Evolutionary conservation across 2,888 invertebrate genomes (phyloP).

Genomic region (Drosophila macrothrix): DNA sequence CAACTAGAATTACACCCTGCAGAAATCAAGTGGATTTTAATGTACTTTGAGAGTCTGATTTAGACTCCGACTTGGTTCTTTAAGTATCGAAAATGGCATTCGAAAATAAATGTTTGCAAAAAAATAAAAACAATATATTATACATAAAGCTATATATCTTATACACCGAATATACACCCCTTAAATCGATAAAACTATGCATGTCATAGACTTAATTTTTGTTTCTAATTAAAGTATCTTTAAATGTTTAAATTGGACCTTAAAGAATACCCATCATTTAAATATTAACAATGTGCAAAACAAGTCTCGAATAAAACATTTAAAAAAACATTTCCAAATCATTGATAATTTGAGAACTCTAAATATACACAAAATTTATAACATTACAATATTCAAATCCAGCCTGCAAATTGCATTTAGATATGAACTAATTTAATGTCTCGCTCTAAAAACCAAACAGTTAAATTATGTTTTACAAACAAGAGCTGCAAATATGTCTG

Average conservation of each 20-base stretch:
- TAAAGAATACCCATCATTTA: neutral
- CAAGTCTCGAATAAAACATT: neutral
- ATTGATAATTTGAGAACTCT: neutral
- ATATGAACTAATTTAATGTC: too few species aligned
- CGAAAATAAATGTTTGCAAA: neutral
- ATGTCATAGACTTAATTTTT: neutral
- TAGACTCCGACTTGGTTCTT: neutral
- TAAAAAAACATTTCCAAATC: neutral
- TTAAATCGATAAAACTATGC: neutral
- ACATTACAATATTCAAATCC: neutral
- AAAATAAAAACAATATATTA: neutral
- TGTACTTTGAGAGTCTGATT: neutral
- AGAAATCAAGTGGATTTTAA: neutral
- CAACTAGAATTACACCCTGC: slow-evolving; percentile 3
- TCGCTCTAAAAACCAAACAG: neutral
- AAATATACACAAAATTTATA: neutral
- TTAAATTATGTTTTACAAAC: neutral
- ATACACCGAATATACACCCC: accelerated
- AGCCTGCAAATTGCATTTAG: neutral
- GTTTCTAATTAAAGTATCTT: neutral
- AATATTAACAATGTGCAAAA: neutral
- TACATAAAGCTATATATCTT: neutral
- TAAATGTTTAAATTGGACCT: neutral
- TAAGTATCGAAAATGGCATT: neutral
- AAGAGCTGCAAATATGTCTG: neutral